Evolutionary conservation across 2,113 vertebrate genomes (phyloP), one percentile per base, ranked within the genome.

Genomic region (Oceanites oceanicus): DNA sequence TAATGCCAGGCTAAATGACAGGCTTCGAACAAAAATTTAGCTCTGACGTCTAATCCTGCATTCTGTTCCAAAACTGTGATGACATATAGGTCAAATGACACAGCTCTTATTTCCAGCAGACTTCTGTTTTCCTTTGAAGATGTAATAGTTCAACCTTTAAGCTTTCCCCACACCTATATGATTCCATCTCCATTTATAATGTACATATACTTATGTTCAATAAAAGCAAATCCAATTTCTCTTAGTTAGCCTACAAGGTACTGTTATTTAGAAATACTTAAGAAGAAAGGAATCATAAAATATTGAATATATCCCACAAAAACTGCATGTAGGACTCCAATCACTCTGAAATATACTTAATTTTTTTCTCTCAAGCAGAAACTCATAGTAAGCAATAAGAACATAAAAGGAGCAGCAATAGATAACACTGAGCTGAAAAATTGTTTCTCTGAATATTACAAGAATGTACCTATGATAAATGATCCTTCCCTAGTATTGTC

Each of bases 361-460:
- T 94, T 96, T 78, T 81, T 92, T 92, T 82, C 52, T 68, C 52
- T 95, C 17, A 7, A 94, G 79, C 82, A 94, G 94, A 93, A 96
- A 61, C 66, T 93, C 86, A 68, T 36, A 45, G 77, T 13, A 80
- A 96, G 93, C 61, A 63, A 90, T 59, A 75, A 74, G 91, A 91
- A 92, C 88, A 86, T 79, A 97, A 96, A 94, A 87, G 29, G 36
- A 93, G 88, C 65, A 66, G 82, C 67, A 87, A 86, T 56, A 95
- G 92, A 93, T 95, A 96, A 92, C 76, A 30, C 32, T 27, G 61
- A 61, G 83, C 86, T 91, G 92, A 88, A 78, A 96, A 96, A 80
- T 47, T 66, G 92, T 93, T 97, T 70, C 90, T 93, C 55, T 84
- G 96, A 92, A 93, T 96, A 96, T 94, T 94, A 77, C 74, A 92